These are phyloP conservation scores for Nephrocerus scutellatus DNA, from an alignment of 2,888 invertebrate genomes.

Conservation along the genomic window DNA sequence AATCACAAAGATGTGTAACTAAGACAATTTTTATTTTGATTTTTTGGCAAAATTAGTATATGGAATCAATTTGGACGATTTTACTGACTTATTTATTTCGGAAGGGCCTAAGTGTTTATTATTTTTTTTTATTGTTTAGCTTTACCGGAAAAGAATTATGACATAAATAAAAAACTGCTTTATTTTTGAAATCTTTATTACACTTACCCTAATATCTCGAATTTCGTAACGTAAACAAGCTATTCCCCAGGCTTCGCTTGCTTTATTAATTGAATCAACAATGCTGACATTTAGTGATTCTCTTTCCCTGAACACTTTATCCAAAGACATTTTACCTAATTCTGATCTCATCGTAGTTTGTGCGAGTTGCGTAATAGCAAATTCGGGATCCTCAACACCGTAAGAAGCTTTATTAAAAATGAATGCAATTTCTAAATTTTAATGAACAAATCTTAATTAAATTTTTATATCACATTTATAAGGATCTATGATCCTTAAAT, in stretches of 20 bases:
- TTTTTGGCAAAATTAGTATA: too few relatives aligned
- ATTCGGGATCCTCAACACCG: slow-evolving; percentile 98
- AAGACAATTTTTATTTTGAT: too few relatives aligned
- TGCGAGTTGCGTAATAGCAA: slow-evolving; percentile 96
- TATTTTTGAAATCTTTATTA: too few relatives aligned
- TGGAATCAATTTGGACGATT: too few relatives aligned
- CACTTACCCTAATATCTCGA: slow-evolving; percentile 52
- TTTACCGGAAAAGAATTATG: slow-evolving; percentile 6
- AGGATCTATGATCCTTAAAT: slow-evolving; percentile 87
- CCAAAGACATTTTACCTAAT: slow-evolving; percentile 92
- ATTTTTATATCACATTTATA: slow-evolving; percentile 59
- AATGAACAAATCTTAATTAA: not conserved
- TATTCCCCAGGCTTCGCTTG: slow-evolving; percentile 97
- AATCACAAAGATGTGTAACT: too few relatives aligned
- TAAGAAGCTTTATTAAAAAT: slow-evolving; percentile 64
- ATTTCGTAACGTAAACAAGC: slow-evolving; percentile 93
- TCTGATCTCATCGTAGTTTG: slow-evolving; percentile 99
- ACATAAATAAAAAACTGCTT: slow-evolving; percentile 1
- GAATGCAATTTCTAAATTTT: slow-evolving; percentile 1
- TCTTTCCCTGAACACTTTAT: slow-evolving; percentile 93
- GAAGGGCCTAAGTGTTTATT: too few relatives aligned
- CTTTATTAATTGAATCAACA: slow-evolving; percentile 95
- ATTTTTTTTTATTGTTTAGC: too few relatives aligned
- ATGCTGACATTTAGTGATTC: slow-evolving; percentile 92
- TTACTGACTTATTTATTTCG: too few relatives aligned